A percentile compares a stretch with the other conserved stretches of the same genome.
Conservation (phyloP, 2,888 invertebrate genomes). For the Leistus spinibarbis region DNA sequence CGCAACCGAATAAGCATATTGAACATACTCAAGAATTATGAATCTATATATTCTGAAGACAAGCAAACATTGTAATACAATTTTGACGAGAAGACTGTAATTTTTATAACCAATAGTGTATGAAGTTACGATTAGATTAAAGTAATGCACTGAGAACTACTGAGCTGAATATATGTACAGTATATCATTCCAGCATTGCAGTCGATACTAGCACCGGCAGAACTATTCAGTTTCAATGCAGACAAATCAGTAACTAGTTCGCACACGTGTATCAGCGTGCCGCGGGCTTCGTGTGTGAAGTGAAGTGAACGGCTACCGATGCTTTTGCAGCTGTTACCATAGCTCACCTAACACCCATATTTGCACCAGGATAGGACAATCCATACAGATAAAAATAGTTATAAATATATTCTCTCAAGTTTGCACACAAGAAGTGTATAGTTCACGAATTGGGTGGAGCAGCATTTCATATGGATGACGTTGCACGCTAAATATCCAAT, state of each 20-base stretch:
- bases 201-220: not conserved
- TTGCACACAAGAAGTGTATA: no score
- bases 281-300: not conserved
- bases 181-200: not conserved
- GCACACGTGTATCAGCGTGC: not conserved
- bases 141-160: not conserved
- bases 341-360: not conserved
- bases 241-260: not conserved
- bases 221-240: not conserved
- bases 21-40: no score
- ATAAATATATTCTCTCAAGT: no score
- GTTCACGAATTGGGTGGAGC: no score
- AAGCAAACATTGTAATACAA: not conserved
- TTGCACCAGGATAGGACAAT: no score
- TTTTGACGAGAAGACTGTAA: not conserved
- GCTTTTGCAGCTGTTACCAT: slow-evolving; percentile 7
- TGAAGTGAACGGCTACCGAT: not conserved
- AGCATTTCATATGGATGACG: no score
- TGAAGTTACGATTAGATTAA: not conserved
- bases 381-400: no score
- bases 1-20: no score
- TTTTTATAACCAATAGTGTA: not conserved
- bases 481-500: no score
- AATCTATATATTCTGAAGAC: no score
- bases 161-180: not conserved